Evolutionary conservation across 2,113 vertebrate species (phyloP).

Genomic region (Myrmophylax atrothorax): DNA sequence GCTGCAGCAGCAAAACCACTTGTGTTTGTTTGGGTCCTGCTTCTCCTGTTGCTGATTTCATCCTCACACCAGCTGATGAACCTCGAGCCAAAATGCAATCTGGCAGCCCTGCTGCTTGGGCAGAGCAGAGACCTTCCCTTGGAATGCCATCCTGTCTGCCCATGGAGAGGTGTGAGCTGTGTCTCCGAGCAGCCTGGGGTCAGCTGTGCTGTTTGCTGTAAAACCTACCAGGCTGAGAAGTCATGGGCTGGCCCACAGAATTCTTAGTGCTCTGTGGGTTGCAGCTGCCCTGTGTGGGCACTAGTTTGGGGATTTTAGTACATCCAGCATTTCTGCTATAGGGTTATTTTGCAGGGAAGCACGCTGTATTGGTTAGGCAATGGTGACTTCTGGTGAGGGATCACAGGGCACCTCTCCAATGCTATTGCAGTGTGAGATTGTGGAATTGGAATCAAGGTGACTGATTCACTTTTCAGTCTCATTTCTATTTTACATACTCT

Average conservation of each 20-base stretch:
- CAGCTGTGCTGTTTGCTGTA: neutral
- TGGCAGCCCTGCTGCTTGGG: neutral
- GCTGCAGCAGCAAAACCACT: neutral
- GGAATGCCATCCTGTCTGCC: neutral
- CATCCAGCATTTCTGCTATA: neutral
- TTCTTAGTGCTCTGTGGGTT: neutral
- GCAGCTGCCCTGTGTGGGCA: neutral
- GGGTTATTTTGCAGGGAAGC: neutral
- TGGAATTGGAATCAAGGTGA: constrained; percentile 47
- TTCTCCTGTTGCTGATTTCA: neutral
- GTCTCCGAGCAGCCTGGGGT: neutral
- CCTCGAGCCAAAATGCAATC: neutral
- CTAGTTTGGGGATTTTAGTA: neutral
- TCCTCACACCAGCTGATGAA: neutral
- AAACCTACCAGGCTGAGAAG: too few species aligned
- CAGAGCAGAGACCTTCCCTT: neutral
- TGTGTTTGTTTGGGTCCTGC: neutral
- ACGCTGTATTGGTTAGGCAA: neutral
- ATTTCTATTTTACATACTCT: constrained; percentile 14
- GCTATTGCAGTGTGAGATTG: neutral
- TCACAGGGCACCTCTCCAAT: neutral
- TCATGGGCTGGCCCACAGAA: neutral
- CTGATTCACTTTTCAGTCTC: constrained; percentile 13
- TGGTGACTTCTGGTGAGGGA: neutral
- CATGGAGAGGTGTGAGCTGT: neutral